Evolutionary conservation across 2,888 invertebrate genomes (phyloP).

Genomic region (Pyrochroa serraticornis): DNA sequence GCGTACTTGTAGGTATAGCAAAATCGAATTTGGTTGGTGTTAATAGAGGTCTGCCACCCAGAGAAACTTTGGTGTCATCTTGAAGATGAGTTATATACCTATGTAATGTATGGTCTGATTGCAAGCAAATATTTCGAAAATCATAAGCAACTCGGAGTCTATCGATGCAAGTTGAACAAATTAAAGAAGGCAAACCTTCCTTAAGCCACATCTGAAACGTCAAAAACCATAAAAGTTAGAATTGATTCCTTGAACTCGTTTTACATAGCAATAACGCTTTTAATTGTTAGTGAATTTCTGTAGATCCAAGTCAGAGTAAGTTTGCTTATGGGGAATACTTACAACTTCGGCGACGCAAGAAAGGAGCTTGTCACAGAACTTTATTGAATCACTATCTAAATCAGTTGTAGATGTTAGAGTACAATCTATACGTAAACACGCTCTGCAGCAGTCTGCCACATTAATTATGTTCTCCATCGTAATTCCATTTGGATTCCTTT

Average conservation of each 20-base stretch:
- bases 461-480: slow-evolving; percentile 44
- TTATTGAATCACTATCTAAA: slow-evolving; percentile 51
- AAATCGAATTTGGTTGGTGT: slow-evolving; percentile 50
- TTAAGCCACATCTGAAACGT: slow-evolving; percentile 49
- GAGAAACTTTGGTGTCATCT: slow-evolving; percentile 37
- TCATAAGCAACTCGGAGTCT: slow-evolving; percentile 51
- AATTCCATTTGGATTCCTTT: slow-evolving; percentile 38
- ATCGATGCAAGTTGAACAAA: slow-evolving; percentile 52
- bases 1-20: slow-evolving; percentile 35
- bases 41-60: slow-evolving; percentile 35
- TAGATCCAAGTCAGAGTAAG: background rate
- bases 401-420: slow-evolving; percentile 50
- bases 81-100: slow-evolving; percentile 45
- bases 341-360: slow-evolving; percentile 54
- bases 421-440: slow-evolving; percentile 53
- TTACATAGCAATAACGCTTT: background rate
- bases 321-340: slow-evolving; percentile 31
- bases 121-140: slow-evolving; percentile 50
- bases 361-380: slow-evolving; percentile 51
- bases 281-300: background rate
- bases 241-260: background rate
- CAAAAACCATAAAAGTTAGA: slow-evolving; percentile 23
- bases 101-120: slow-evolving; percentile 50
- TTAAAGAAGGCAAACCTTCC: slow-evolving; percentile 50
- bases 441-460: slow-evolving; percentile 52